Percentiles rank a stretch among this genome's conserved stretches.
phyloP scores from a whole-genome alignment of 2,888 invertebrate genomes.

The Polia nebulosa region DNA sequence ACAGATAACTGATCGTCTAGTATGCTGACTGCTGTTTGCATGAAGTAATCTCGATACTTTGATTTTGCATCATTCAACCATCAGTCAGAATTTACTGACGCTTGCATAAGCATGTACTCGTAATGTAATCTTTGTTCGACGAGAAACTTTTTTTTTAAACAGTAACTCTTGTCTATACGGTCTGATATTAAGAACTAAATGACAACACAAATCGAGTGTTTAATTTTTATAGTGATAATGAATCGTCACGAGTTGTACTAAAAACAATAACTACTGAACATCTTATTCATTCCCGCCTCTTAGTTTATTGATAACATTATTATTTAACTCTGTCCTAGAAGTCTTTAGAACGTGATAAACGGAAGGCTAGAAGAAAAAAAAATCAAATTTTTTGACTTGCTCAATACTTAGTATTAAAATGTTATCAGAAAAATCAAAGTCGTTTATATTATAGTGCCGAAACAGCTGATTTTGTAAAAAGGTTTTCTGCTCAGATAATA shows the following conservation, averaged over 20 bases:
- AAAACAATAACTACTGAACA: constrained; percentile 59
- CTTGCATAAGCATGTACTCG: no score
- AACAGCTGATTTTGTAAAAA: neutral
- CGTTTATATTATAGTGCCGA: constrained; percentile 18
- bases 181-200: constrained; percentile 65
- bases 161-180: constrained; percentile 28
- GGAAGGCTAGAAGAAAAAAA: constrained; percentile 10
- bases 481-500: constrained; percentile 31
- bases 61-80: no score
- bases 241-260: constrained; percentile 66
- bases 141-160: neutral
- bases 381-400: constrained; percentile 27
- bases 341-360: constrained; percentile 37
- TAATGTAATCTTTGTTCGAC: neutral
- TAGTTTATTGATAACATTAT: constrained; percentile 72
- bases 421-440: constrained; percentile 7
- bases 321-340: constrained; percentile 77
- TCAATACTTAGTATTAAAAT: constrained; percentile 40
- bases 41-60: no score
- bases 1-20: no score
- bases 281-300: constrained; percentile 80
- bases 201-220: constrained; percentile 72
- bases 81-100: no score
- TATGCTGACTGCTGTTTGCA: no score
- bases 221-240: constrained; percentile 71